Percentiles rank a stretch among this genome's conserved stretches.
Conservation (phyloP, 2,888 invertebrate genomes). For the Archips xylosteana region DNA sequence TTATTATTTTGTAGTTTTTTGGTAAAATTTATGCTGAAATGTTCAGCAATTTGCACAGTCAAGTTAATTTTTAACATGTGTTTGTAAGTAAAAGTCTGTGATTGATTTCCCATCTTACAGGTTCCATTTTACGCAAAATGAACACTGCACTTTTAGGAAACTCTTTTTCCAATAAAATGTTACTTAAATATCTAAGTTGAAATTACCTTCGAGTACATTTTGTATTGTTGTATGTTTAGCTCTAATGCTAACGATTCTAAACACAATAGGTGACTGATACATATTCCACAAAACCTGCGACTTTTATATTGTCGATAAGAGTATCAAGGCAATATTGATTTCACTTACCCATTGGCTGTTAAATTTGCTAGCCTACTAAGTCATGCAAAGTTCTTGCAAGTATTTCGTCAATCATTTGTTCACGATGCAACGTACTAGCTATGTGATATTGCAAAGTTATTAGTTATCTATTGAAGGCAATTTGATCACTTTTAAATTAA, state of each 20-base stretch:
- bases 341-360: slow-evolving; percentile 64
- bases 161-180: too few species aligned
- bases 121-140: too few species aligned
- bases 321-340: slow-evolving; percentile 79
- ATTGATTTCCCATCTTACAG: too few species aligned
- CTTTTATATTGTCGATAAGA: slow-evolving; percentile 77
- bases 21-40: too few species aligned
- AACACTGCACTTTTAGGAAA: too few species aligned
- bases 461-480: slow-evolving; percentile 37
- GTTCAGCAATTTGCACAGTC: too few species aligned
- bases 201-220: slow-evolving; percentile 76
- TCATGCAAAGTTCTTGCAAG: slow-evolving; percentile 61
- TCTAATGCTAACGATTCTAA: slow-evolving; percentile 59
- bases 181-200: slow-evolving; percentile 26
- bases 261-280: slow-evolving; percentile 69
- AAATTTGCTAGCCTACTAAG: slow-evolving; percentile 61
- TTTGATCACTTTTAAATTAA: slow-evolving; percentile 26
- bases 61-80: too few species aligned
- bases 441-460: slow-evolving; percentile 37
- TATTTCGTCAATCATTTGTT: slow-evolving; percentile 63
- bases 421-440: slow-evolving; percentile 31
- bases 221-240: slow-evolving; percentile 49
- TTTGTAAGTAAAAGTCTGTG: too few species aligned
- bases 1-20: too few species aligned
- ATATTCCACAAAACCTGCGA: slow-evolving; percentile 59